phyloP scores from a whole-genome alignment of 2,888 invertebrate species.

The Ormyrus rosae region DNA sequence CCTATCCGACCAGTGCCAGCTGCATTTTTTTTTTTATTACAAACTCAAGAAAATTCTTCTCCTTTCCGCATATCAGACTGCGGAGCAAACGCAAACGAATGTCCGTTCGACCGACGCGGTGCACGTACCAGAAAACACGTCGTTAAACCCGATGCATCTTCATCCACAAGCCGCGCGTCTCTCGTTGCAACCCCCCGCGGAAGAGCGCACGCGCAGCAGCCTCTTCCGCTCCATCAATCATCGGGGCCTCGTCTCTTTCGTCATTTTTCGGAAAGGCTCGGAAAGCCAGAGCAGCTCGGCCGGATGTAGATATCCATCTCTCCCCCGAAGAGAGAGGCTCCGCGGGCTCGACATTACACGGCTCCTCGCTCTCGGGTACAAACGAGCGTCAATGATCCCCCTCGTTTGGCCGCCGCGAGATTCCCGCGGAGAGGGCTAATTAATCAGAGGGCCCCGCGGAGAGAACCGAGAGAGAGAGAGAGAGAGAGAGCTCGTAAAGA shows the following conservation, averaged over 20 bases:
- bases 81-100: too few species aligned
- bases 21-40: too few species aligned
- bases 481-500: background rate
- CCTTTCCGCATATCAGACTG: too few species aligned
- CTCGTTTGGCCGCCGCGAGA: background rate
- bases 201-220: too few species aligned
- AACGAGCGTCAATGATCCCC: constrained; percentile 30
- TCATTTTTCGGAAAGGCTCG: constrained; percentile 63
- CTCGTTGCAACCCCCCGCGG: background rate
- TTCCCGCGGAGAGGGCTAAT: constrained; percentile 37
- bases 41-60: too few species aligned
- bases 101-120: too few species aligned
- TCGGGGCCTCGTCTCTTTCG: background rate
- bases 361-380: background rate
- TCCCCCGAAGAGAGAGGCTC: constrained; percentile 30
- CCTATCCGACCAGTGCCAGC: too few species aligned
- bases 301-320: constrained; percentile 65
- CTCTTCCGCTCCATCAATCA: constrained; percentile 20
- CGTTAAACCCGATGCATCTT: background rate
- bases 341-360: constrained; percentile 10
- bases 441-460: constrained; percentile 12
- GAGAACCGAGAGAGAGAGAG: too few species aligned
- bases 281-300: constrained; percentile 64
- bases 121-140: background rate
- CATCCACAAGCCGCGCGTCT: background rate